phyloP scores from a whole-genome alignment of 2,888 invertebrate genomes.

The Baccha elongata region DNA sequence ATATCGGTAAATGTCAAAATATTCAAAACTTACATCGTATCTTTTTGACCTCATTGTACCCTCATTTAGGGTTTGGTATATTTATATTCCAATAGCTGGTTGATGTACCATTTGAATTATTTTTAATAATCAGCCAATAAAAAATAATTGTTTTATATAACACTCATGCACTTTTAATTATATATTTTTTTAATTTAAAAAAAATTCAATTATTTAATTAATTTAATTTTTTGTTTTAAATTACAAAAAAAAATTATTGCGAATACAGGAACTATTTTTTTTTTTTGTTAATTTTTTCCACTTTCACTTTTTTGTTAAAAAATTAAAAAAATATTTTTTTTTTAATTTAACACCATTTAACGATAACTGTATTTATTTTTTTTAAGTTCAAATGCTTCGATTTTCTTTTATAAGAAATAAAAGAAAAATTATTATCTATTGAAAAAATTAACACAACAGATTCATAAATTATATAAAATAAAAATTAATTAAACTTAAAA shows the following conservation, averaged over 20 bases:
- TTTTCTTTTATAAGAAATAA: slow-evolving; percentile 22
- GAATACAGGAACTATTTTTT: slow-evolving; percentile 57
- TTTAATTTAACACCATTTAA: slow-evolving; percentile 35
- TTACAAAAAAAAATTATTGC: slow-evolving; percentile 29
- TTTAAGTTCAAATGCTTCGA: neutral
- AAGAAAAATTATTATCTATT: neutral
- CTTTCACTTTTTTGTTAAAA: slow-evolving; percentile 57
- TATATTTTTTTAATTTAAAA: slow-evolving; percentile 19
- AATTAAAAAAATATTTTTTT: slow-evolving; percentile 1
- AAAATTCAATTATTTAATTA: slow-evolving; percentile 2
- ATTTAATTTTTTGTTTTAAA: slow-evolving; percentile 52
- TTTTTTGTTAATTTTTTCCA: slow-evolving; percentile 65
- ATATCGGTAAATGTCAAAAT: too few species aligned
- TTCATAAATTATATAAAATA: slow-evolving; percentile 30
- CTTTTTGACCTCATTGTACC: slow-evolving; percentile 82
- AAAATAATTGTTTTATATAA: slow-evolving; percentile 39
- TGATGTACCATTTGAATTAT: slow-evolving; percentile 74
- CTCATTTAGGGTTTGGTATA: slow-evolving; percentile 81
- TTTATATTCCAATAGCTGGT: slow-evolving; percentile 82
- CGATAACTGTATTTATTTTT: slow-evolving; percentile 69
- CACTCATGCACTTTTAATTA: slow-evolving; percentile 61
- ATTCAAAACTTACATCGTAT: slow-evolving; percentile 80
- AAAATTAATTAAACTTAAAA: slow-evolving; percentile 33
- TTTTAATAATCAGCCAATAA: slow-evolving; percentile 72
- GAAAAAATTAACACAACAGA: slow-evolving; percentile 8